Conservation (phyloP, 2,888 invertebrate genomes). For the Ochropleura plecta region DNA sequence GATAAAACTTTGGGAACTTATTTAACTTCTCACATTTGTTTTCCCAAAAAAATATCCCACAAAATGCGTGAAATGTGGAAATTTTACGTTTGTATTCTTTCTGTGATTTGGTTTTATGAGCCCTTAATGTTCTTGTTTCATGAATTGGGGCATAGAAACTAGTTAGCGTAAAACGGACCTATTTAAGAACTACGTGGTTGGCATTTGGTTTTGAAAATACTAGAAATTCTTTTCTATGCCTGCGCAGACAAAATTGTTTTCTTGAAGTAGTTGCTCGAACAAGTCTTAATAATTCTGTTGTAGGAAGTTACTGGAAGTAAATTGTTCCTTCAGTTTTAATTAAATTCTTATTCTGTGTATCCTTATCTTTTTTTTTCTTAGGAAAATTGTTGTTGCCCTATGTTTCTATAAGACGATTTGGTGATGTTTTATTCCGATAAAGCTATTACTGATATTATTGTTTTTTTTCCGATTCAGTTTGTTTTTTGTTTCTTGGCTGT, state of each 20-base stretch:
- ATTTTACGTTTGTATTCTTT: constrained; percentile 6
- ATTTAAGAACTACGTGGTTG: constrained; percentile 34
- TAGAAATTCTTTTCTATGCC: constrained; percentile 14
- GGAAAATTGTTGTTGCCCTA: not conserved
- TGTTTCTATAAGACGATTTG: not conserved
- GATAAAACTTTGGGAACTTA: constrained; percentile 22
- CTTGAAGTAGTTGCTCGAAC: constrained; percentile 37
- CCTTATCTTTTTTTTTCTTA: not conserved
- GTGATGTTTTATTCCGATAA: not conserved
- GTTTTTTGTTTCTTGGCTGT: not conserved
- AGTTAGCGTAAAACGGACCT: constrained; percentile 35
- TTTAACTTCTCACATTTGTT: constrained; percentile 44
- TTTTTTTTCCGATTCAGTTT: not conserved
- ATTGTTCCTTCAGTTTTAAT: constrained; percentile 26
- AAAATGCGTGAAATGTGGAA: constrained; percentile 8
- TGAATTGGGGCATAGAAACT: constrained; percentile 19
- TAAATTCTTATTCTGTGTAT: constrained; percentile 19
- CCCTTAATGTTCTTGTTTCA: constrained; percentile 10
- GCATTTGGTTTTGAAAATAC: constrained; percentile 26
- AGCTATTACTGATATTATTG: not conserved
- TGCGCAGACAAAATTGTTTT: constrained; percentile 22
- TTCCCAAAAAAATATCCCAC: constrained; percentile 10
- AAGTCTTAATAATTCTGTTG: constrained; percentile 6
- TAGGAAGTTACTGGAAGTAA: constrained; percentile 17
- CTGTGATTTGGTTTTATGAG: constrained; percentile 15